A percentile compares a stretch with the other conserved stretches of the same genome.
Conservation (phyloP, 2,888 invertebrate genomes). For the Cerceris ruficornis region DNA sequence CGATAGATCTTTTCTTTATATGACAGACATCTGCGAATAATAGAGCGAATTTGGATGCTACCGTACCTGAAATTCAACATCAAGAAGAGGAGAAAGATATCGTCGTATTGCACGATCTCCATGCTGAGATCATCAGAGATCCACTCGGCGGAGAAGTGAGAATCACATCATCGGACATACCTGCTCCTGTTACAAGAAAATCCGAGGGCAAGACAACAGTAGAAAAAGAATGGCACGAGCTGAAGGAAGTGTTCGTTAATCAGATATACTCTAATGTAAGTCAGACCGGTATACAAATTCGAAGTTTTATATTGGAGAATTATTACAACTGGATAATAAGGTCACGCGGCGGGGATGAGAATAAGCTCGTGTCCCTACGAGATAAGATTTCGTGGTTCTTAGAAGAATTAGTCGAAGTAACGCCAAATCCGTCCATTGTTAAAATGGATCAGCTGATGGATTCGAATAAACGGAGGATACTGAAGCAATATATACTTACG, state of each 20-base stretch:
- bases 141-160: conserved; percentile 57
- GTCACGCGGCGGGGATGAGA: conserved; percentile 57
- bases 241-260: conserved; percentile 73
- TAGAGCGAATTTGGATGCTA: conserved; percentile 45
- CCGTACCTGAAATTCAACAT: conserved; percentile 38
- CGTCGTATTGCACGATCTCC: conserved; percentile 61
- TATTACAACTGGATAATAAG: conserved; percentile 67
- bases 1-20: conserved; percentile 53
- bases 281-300: conserved; percentile 62
- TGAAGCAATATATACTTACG: conserved; percentile 60
- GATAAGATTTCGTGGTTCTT: conserved; percentile 73
- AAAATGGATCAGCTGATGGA: conserved; percentile 56
- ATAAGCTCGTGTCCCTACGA: conserved; percentile 39
- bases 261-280: conserved; percentile 68
- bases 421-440: conserved; percentile 61
- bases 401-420: conserved; percentile 69
- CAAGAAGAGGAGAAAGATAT: conserved; percentile 47
- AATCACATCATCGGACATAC: conserved; percentile 34
- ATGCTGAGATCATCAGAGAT: conserved; percentile 61
- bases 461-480: conserved; percentile 49
- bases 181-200: not conserved
- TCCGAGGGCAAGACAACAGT: conserved; percentile 42
- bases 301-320: conserved; percentile 60
- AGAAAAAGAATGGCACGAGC: conserved; percentile 71
- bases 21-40: conserved; percentile 53